Conservation (phyloP, 2,888 invertebrate genomes). For the Meteorus cinctellus region DNA sequence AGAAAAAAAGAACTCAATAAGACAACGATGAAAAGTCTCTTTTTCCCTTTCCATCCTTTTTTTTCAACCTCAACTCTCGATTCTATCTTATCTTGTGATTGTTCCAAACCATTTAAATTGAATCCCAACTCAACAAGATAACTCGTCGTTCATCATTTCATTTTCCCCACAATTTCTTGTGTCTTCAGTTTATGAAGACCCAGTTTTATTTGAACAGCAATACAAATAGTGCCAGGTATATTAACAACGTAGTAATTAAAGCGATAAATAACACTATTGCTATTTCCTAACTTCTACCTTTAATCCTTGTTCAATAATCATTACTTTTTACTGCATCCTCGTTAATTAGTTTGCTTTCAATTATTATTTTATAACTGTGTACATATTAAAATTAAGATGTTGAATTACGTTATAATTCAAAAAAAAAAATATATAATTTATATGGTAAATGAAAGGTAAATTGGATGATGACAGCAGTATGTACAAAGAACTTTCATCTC, state of each 20-base stretch:
- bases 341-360: background rate
- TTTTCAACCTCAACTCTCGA: background rate
- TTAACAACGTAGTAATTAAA: background rate
- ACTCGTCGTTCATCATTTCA: background rate
- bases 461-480: background rate
- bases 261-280: background rate
- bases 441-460: background rate
- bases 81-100: background rate
- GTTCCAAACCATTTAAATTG: background rate
- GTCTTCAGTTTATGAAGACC: background rate
- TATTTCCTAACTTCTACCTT: background rate
- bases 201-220: background rate
- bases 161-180: background rate
- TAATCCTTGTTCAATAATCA: background rate
- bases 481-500: background rate
- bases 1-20: background rate
- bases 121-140: background rate
- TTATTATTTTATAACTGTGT: background rate
- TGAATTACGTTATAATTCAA: background rate
- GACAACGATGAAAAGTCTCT: background rate
- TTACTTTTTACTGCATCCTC: background rate
- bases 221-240: background rate
- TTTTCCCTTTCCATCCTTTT: background rate
- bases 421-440: background rate
- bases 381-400: background rate